A percentile compares a stretch with the other conserved stretches of the same genome.
phyloP scores from a whole-genome alignment of 2,797 vertebrate genomes.

The Sternarchorhynchus goeldii region DNA sequence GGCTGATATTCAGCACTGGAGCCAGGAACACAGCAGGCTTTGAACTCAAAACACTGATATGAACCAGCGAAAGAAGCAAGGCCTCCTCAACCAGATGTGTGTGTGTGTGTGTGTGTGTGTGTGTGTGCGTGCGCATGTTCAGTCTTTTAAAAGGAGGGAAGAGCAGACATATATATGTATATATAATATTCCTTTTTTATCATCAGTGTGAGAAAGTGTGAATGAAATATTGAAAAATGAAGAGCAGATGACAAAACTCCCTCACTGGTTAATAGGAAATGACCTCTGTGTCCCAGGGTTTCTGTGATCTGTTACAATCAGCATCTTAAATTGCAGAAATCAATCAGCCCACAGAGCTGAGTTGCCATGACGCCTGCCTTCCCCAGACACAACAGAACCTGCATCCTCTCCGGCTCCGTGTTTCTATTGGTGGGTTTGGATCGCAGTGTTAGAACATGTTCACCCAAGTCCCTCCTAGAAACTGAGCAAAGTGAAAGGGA shows the following conservation, averaged over 20 bases:
- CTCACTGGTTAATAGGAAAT: slow-evolving; percentile 35
- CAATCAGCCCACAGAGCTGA: slow-evolving; percentile 1
- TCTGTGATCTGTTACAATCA: slow-evolving; percentile 18
- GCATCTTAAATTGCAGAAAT: slow-evolving; percentile 36
- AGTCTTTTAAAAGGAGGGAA: too few species aligned
- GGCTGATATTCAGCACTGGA: slow-evolving; percentile 38
- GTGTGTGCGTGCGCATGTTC: neutral
- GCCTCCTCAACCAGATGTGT: neutral
- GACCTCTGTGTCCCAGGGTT: slow-evolving; percentile 36
- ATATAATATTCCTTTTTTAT: too few species aligned
- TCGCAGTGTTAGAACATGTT: too few species aligned
- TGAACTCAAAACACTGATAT: slow-evolving; percentile 42
- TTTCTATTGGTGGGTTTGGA: too few species aligned
- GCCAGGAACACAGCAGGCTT: slow-evolving; percentile 35
- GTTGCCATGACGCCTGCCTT: neutral
- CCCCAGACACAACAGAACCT: neutral
- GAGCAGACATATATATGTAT: too few species aligned
- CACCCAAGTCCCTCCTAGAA: neutral
- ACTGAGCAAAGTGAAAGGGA: slow-evolving; percentile 28
- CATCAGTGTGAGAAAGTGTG: slow-evolving; percentile 28
- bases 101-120: neutral
- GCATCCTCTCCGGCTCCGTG: too few species aligned
- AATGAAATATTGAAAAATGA: neutral
- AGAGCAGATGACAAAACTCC: neutral
- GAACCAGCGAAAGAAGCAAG: slow-evolving; percentile 1